phyloP scores from a whole-genome alignment of 2,888 invertebrate genomes.

The Cheilosia variabilis region DNA sequence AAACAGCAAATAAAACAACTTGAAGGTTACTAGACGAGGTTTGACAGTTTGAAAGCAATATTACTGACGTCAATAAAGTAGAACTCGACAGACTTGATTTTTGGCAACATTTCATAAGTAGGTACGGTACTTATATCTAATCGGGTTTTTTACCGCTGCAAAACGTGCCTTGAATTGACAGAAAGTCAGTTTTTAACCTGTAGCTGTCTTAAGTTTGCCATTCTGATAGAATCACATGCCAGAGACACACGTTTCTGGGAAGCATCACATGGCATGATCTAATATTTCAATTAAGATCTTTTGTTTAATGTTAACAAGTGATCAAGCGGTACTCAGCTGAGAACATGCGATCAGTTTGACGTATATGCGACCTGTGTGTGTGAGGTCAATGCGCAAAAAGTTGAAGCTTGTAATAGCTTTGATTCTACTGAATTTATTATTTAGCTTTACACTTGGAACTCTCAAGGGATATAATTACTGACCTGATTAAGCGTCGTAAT shows the following conservation, averaged over 20 bases:
- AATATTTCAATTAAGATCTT: neutral
- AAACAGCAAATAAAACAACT: neutral
- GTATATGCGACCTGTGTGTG: neutral
- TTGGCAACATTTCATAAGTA: too few species aligned
- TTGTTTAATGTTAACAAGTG: neutral
- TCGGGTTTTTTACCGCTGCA: too few species aligned
- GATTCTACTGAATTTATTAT: too few species aligned
- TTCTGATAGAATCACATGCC: conserved; percentile 5
- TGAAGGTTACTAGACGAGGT: neutral
- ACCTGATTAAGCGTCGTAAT: too few species aligned
- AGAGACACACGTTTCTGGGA: neutral
- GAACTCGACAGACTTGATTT: too few species aligned
- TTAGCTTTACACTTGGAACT: too few species aligned
- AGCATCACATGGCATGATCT: neutral
- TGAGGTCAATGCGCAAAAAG: neutral
- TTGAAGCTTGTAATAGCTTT: neutral
- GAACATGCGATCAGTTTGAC: neutral
- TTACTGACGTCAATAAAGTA: too few species aligned
- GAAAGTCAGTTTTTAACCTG: too few species aligned
- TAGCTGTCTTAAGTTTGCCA: too few species aligned
- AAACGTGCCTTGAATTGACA: too few species aligned
- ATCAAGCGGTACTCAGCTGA: neutral
- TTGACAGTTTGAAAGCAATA: neutral
- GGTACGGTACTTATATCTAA: too few species aligned
- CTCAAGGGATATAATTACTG: too few species aligned